Evolutionary conservation across 1,140 invertebrate genomes (phyloP), one percentile per base, ranked within the genome.

Genomic region (Lysiphlebus fabarum): DNA sequence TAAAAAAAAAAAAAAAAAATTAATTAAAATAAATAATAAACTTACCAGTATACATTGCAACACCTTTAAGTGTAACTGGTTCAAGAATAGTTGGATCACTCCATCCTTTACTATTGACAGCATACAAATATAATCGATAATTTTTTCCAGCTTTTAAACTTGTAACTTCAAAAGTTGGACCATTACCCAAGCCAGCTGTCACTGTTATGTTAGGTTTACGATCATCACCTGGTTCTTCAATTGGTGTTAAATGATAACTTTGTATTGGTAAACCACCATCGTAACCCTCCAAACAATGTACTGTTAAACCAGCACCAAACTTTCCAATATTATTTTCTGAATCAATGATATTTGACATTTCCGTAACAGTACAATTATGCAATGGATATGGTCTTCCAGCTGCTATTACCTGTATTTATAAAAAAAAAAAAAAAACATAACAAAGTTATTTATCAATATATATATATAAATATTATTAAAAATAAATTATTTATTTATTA

Each of bases 341-440:
- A 7, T 73, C 73, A 43, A 69, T 40, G 1, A 65, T 53, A 17
- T 68, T 67, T 0, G 74, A 76, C 67, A 76, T 66, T 48, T 76
- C 74, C 33, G 71, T 72, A 3, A 70, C 83, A n/a, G 87, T 87
- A 74, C 93, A 95, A 76, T 95, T 95, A 63, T 90, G 84, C 41
- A 94, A 80, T 36, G 90, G 85, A 69, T 94, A 92, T 9, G 93
- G 93, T 34, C 90, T 87, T 65, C 92, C 92, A 86, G 81, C 63
- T 11, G 74, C 73, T 62, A 76, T 76, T 6, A 76, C 73, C 74
- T 76, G n/a, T n/a, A n/a, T n/a, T n/a, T n/a, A n/a, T n/a, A 61
- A 40, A 62, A 60, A 55, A 56, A 55, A 43, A 14, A 61, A 37
- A 14, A 8, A 34, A 38, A 41, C 17, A 34, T 34, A 41, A 1